Conservation (phyloP, 2,888 invertebrate genomes). For the Panopea generosa region DNA sequence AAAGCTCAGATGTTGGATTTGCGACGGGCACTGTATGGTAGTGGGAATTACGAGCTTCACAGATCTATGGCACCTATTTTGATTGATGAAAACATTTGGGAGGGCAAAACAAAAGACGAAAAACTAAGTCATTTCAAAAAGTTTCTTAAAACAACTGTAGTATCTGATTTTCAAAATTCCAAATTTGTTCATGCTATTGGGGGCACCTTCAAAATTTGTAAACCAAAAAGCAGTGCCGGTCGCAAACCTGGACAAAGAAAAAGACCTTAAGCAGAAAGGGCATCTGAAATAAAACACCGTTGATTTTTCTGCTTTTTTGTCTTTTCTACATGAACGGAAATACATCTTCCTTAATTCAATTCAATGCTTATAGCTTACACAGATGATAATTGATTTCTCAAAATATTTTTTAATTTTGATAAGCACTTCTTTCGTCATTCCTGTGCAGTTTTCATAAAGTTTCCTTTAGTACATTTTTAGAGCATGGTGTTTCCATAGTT, state of each 20-base stretch:
- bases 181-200: not conserved
- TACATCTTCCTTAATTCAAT: no score
- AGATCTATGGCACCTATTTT: not conserved
- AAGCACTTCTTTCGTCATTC: no score
- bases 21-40: constrained; percentile 41
- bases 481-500: no score
- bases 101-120: not conserved
- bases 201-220: not conserved
- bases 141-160: not conserved
- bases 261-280: not conserved
- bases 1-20: constrained; percentile 36
- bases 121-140: not conserved
- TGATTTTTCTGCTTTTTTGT: no score
- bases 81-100: not conserved
- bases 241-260: constrained; percentile 8
- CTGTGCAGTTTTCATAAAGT: no score
- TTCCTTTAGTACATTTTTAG: no score
- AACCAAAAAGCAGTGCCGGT: not conserved
- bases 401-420: no score
- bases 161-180: not conserved
- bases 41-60: constrained; percentile 34
- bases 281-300: not conserved
- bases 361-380: no score
- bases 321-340: no score
- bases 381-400: no score